Evolutionary conservation across 2,888 invertebrate species (phyloP).

Genomic region (Callinectes sapidus): DNA sequence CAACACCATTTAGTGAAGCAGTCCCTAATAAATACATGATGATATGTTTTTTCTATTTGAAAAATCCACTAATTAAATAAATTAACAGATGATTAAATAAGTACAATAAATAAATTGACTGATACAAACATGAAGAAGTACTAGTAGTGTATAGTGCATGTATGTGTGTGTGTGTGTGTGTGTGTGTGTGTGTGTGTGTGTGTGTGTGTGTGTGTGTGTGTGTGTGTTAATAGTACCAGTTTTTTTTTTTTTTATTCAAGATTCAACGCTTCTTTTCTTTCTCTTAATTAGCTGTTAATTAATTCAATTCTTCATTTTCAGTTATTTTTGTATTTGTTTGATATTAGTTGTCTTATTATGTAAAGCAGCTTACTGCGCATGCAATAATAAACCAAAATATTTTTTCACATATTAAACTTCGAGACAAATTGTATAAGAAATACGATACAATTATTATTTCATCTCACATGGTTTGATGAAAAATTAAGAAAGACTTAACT

Average conservation of each 20-base stretch:
- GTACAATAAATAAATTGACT: background rate
- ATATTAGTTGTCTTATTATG: background rate
- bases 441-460: background rate
- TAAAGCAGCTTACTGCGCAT: background rate
- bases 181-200: no score
- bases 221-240: background rate
- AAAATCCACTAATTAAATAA: background rate
- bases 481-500: background rate
- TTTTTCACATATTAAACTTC: background rate
- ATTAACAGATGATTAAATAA: no score
- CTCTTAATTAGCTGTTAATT: background rate
- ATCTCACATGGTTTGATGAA: background rate
- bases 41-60: background rate
- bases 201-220: constrained; percentile 6
- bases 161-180: constrained; percentile 10
- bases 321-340: background rate
- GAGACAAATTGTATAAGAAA: background rate
- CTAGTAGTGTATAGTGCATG: background rate
- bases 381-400: background rate
- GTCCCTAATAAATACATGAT: background rate
- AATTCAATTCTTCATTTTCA: background rate
- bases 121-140: background rate
- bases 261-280: background rate
- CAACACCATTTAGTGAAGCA: background rate
- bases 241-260: background rate